Evolutionary conservation across 1,140 invertebrate species (phyloP).

Genomic region (Geopemphigus sp.): DNA sequence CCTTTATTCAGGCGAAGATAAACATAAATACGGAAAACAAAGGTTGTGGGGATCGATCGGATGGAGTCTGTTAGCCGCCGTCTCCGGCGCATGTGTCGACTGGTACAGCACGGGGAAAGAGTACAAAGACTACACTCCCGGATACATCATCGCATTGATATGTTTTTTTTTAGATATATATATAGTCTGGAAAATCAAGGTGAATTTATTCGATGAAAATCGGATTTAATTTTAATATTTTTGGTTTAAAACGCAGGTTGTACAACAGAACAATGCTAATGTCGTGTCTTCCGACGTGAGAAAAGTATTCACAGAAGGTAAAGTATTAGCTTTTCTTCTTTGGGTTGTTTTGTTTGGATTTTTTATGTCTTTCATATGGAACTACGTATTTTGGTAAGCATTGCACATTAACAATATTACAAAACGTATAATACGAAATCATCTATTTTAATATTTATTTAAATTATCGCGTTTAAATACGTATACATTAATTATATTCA

Average conservation of each 20-base stretch:
- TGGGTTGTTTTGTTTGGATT: constrained; percentile 80
- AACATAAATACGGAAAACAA: constrained; percentile 74
- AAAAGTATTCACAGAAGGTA: constrained; percentile 60
- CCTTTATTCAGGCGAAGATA: constrained; percentile 59
- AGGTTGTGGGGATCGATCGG: constrained; percentile 79
- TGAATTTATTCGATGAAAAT: too few relatives aligned
- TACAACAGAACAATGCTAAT: neutral
- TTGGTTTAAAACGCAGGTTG: neutral
- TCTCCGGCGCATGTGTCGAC: constrained; percentile 75
- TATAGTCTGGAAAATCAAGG: constrained; percentile 10
- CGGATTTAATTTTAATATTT: too few relatives aligned
- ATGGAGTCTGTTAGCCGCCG: constrained; percentile 72
- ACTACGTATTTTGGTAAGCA: constrained; percentile 73
- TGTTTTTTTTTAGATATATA: constrained; percentile 26
- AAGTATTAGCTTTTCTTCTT: constrained; percentile 67
- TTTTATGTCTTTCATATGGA: constrained; percentile 80
- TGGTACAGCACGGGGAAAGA: constrained; percentile 62
- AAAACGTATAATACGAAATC: too few relatives aligned
- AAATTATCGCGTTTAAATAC: too few relatives aligned
- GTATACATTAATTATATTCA: too few relatives aligned
- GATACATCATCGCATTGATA: neutral
- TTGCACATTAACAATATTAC: too few relatives aligned
- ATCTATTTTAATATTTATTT: too few relatives aligned
- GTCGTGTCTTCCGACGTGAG: constrained; percentile 1
- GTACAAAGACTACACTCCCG: constrained; percentile 67